A percentile compares a stretch with the other conserved stretches of the same genome.
Evolutionary conservation across 2,888 invertebrate genomes (phyloP).

Genomic region (Epistrophella euchroma): DNA sequence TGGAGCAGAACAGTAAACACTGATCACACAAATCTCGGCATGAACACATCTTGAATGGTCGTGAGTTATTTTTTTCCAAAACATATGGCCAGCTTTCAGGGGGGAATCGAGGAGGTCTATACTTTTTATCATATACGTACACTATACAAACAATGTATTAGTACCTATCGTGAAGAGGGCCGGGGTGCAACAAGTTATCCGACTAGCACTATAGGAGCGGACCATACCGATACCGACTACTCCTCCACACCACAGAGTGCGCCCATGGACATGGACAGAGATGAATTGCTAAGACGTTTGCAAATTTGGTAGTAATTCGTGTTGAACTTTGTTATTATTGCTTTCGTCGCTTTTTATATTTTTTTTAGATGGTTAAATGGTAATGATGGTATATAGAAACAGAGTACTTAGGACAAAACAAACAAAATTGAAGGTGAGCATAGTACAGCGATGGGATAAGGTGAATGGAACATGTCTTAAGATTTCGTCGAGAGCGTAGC

Average conservation of each 20-base stretch:
- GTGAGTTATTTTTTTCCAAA: conserved; percentile 75
- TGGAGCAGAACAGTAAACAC: conserved; percentile 58
- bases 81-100: conserved; percentile 72
- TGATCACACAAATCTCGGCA: conserved; percentile 74
- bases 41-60: conserved; percentile 74
- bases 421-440: conserved; percentile 49
- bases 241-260: conserved; percentile 47
- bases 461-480: conserved; percentile 71
- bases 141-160: neutral
- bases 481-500: conserved; percentile 46
- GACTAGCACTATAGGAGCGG: conserved; percentile 53
- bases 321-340: conserved; percentile 76
- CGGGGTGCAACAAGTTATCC: conserved; percentile 50
- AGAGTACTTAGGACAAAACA: conserved; percentile 38
- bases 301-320: conserved; percentile 76
- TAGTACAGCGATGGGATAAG: conserved; percentile 52
- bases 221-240: conserved; percentile 27
- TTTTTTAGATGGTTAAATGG: conserved; percentile 38
- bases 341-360: conserved; percentile 73
- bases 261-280: conserved; percentile 75
- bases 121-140: conserved; percentile 6
- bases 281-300: conserved; percentile 76
- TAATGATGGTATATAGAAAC: conserved; percentile 21
- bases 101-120: conserved; percentile 7
- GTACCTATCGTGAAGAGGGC: conserved; percentile 56